Percentiles rank a stretch among this genome's conserved stretches.
Evolutionary conservation across 2,113 vertebrate species (phyloP).

Genomic region (Rallus limicola): DNA sequence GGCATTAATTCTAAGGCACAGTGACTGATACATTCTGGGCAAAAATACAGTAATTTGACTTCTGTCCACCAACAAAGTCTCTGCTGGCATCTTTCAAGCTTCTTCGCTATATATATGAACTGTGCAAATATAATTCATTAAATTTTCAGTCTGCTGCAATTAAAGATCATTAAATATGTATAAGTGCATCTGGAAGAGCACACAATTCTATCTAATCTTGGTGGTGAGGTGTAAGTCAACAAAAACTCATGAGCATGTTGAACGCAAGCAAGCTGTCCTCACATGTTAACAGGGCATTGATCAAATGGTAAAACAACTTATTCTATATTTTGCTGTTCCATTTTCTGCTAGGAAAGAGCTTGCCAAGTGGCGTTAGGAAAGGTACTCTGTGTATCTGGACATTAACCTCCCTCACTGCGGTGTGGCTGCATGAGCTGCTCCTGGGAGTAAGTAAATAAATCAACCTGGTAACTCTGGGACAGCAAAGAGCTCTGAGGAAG

Average conservation of each 20-base stretch:
- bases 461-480: not conserved
- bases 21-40: not conserved
- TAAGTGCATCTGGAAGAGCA: conserved; percentile 17
- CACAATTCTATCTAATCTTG: not conserved
- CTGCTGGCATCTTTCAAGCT: not conserved
- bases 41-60: not conserved
- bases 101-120: not conserved
- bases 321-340: not conserved
- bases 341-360: not conserved
- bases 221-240: not conserved
- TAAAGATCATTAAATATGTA: conserved; percentile 48
- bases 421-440: not conserved
- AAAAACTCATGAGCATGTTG: fast-evolving
- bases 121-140: not conserved
- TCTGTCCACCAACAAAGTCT: not conserved
- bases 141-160: conserved; percentile 48
- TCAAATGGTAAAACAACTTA: not conserved
- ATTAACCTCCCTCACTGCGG: not conserved
- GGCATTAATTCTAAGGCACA: not conserved
- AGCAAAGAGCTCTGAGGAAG: not conserved
- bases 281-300: fast-evolving
- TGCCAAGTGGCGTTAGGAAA: not conserved
- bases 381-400: fast-evolving
- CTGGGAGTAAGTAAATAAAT: not conserved
- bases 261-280: not conserved